These are phyloP conservation scores for Phylloscopus trochilus DNA, from an alignment of 2,113 vertebrate genomes.

Conservation along the genomic window DNA sequence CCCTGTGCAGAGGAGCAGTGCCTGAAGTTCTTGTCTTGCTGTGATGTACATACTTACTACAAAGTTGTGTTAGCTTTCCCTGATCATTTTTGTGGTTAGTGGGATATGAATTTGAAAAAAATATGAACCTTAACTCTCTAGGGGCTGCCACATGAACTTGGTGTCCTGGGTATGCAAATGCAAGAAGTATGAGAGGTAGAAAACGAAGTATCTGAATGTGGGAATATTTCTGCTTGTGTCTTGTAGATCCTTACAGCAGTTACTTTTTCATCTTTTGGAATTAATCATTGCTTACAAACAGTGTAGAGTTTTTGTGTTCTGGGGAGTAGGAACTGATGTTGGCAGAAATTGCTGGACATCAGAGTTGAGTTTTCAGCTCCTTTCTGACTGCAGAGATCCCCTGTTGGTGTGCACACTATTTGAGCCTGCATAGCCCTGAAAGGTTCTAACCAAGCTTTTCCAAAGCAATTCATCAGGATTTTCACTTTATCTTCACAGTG, in stretches of 20 bases:
- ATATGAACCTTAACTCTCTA: rapidly evolving
- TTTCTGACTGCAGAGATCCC: not conserved
- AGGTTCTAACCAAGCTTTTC: not conserved
- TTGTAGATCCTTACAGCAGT: not conserved
- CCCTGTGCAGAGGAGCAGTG: not conserved
- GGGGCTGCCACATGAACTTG: not conserved
- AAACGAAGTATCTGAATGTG: not conserved
- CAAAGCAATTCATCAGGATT: not conserved
- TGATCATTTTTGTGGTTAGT: not conserved
- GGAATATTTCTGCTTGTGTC: not conserved
- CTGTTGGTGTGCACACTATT: rapidly evolving
- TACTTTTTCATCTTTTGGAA: not conserved
- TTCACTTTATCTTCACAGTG: not conserved
- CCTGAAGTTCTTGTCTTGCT: not conserved
- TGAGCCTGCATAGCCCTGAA: not conserved
- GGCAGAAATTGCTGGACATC: not conserved
- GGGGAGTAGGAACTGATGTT: not conserved
- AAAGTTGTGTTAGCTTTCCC: not conserved
- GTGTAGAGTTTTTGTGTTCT: rapidly evolving
- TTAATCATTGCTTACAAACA: not conserved
- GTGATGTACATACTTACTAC: rapidly evolving
- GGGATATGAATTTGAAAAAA: not conserved
- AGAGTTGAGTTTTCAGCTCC: not conserved
- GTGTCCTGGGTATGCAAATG: not conserved
- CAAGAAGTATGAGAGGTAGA: not conserved